Conservation (phyloP, 2,797 vertebrate genomes). For the Pseudotriccus pelzelni region DNA sequence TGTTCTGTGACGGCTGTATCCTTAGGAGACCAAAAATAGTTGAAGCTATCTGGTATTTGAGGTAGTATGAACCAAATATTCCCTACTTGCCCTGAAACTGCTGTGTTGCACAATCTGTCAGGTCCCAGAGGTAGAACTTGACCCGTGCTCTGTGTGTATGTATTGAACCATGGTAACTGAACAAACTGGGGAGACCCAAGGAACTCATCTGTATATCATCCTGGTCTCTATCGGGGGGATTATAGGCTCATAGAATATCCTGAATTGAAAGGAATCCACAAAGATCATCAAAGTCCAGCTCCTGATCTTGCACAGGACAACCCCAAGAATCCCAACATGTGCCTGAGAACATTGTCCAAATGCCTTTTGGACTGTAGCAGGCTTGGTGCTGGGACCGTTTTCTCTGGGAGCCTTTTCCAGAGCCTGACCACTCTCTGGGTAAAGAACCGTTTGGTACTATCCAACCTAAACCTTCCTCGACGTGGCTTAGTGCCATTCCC, state of each 20-base stretch:
- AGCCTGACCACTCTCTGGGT: too few species aligned
- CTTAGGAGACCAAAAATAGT: not conserved
- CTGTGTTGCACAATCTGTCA: not conserved
- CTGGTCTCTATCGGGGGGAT: not conserved
- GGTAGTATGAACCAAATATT: not conserved
- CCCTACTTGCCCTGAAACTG: not conserved
- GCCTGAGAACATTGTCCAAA: not conserved
- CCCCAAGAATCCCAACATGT: too few species aligned
- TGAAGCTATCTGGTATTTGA: not conserved
- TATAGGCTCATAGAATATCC: not conserved
- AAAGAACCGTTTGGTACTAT: too few species aligned
- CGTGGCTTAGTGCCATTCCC: not conserved
- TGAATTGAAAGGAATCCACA: not conserved
- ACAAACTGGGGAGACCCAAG: not conserved
- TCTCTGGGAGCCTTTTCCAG: not conserved
- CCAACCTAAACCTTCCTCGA: not conserved
- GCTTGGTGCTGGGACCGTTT: not conserved
- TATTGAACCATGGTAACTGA: not conserved
- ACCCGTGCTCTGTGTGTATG: not conserved
- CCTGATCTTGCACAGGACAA: not conserved
- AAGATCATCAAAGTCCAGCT: too few species aligned
- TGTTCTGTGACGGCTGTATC: not conserved
- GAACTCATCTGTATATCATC: fast-evolving
- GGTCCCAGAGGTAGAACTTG: not conserved
- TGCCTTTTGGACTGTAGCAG: not conserved